These are phyloP conservation scores for Bufo gargarizans DNA, from an alignment of 2,113 vertebrate species.

Conservation along the genomic window DNA sequence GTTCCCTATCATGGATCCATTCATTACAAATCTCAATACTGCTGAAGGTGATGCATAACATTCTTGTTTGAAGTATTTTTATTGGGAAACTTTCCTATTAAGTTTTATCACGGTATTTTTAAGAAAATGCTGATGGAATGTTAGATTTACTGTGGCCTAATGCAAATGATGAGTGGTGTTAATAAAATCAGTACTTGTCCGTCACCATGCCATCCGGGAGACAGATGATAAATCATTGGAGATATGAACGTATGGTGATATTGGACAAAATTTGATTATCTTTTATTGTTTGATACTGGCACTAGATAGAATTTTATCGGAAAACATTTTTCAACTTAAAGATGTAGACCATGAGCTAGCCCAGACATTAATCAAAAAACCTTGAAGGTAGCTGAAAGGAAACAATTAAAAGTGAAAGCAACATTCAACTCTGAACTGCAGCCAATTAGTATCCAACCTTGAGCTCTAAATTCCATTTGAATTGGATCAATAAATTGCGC, in stretches of 20 bases:
- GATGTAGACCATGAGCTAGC: slow-evolving; percentile 16
- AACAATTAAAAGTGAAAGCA: slow-evolving; percentile 52
- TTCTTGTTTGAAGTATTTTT: neutral
- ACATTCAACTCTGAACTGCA: slow-evolving; percentile 44
- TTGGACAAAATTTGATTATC: slow-evolving; percentile 36
- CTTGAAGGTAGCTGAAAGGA: slow-evolving; percentile 35
- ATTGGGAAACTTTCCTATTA: neutral
- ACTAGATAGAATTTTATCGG: slow-evolving; percentile 11
- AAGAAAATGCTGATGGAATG: neutral
- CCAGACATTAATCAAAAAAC: slow-evolving; percentile 45
- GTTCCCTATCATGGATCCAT: no score
- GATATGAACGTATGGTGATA: slow-evolving; percentile 33
- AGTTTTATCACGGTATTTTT: neutral
- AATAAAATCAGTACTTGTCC: neutral
- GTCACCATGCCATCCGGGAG: slow-evolving; percentile 22
- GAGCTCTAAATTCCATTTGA: slow-evolving; percentile 53
- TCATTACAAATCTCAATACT: no score
- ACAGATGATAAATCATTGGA: slow-evolving; percentile 36
- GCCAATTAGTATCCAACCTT: slow-evolving; percentile 57
- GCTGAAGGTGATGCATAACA: no score
- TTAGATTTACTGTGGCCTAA: slow-evolving; percentile 1
- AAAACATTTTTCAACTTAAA: slow-evolving; percentile 40
- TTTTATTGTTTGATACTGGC: slow-evolving; percentile 22
- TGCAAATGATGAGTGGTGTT: slow-evolving; percentile 36
- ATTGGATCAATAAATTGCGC: slow-evolving; percentile 57